Percentiles rank a stretch among this genome's conserved stretches.
phyloP scores from a whole-genome alignment of 2,113 vertebrate genomes.

The Porphyrio hochstetteri region DNA sequence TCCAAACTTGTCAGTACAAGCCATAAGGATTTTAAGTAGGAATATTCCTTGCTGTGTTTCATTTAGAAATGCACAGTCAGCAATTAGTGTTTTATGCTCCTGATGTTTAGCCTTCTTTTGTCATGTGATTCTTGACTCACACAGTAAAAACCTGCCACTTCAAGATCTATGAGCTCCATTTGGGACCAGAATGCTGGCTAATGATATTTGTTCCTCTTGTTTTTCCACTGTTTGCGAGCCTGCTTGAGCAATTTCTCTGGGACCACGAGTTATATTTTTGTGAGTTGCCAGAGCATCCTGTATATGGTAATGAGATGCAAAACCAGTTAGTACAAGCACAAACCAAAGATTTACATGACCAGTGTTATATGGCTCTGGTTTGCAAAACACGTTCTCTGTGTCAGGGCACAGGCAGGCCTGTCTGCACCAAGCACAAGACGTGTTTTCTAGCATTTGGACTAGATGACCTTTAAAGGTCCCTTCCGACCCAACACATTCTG shows the following conservation, averaged over 20 bases:
- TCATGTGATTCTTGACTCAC: slow-evolving; percentile 43
- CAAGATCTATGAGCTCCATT: slow-evolving; percentile 1
- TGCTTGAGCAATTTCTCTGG: slow-evolving; percentile 12
- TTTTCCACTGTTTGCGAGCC: background rate
- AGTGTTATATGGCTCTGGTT: background rate
- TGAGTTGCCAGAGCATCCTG: background rate
- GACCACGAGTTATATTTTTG: slow-evolving; percentile 5
- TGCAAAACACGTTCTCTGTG: background rate
- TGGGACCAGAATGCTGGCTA: slow-evolving; percentile 19
- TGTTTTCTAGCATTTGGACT: background rate
- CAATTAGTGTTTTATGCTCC: slow-evolving; percentile 57
- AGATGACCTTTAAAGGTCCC: no score
- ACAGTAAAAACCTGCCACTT: slow-evolving; percentile 29
- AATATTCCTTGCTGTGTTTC: background rate
- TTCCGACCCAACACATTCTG: no score
- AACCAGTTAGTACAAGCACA: background rate
- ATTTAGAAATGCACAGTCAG: slow-evolving; percentile 47
- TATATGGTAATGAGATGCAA: background rate
- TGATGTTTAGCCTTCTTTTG: slow-evolving; percentile 33
- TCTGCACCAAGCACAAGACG: background rate
- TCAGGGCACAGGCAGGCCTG: background rate
- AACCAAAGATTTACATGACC: background rate
- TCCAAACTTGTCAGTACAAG: background rate
- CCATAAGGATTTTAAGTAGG: background rate
- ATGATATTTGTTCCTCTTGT: slow-evolving; percentile 26